phyloP scores from a whole-genome alignment of 2,113 vertebrate species.

The Tympanuchus pallidicinctus region DNA sequence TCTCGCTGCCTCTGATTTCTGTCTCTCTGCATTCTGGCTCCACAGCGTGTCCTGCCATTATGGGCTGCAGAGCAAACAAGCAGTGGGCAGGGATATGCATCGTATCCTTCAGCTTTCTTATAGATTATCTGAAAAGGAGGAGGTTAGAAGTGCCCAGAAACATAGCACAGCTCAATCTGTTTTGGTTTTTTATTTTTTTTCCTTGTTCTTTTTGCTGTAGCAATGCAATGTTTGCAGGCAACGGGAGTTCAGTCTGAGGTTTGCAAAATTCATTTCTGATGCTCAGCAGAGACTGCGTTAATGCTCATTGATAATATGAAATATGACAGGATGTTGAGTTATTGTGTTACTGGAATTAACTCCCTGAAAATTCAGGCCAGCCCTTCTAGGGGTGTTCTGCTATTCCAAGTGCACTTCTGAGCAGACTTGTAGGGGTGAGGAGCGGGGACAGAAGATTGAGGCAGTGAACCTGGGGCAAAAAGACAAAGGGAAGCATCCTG shows the following conservation, averaged over 20 bases:
- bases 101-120: conserved; percentile 1
- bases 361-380: conserved; percentile 1
- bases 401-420: background rate
- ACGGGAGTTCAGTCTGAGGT: background rate
- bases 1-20: background rate
- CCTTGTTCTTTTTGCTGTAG: background rate
- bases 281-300: conserved; percentile 18
- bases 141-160: background rate
- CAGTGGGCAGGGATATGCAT: background rate
- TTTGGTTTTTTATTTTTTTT: background rate
- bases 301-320: conserved; percentile 28
- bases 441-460: background rate
- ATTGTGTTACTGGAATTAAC: conserved; percentile 6
- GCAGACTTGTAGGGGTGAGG: background rate
- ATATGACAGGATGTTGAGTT: conserved; percentile 4
- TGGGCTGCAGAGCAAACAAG: background rate
- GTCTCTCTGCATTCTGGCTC: background rate
- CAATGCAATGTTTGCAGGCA: background rate
- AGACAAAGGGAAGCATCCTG: background rate
- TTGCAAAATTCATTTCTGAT: conserved; percentile 36
- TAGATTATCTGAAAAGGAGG: background rate
- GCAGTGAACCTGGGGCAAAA: background rate
- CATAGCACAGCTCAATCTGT: background rate
- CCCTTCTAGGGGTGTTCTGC: background rate
- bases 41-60: background rate